Conservation (phyloP, 35 echinoderm and acorn worm species). For the Heliocidaris tuberculata region DNA sequence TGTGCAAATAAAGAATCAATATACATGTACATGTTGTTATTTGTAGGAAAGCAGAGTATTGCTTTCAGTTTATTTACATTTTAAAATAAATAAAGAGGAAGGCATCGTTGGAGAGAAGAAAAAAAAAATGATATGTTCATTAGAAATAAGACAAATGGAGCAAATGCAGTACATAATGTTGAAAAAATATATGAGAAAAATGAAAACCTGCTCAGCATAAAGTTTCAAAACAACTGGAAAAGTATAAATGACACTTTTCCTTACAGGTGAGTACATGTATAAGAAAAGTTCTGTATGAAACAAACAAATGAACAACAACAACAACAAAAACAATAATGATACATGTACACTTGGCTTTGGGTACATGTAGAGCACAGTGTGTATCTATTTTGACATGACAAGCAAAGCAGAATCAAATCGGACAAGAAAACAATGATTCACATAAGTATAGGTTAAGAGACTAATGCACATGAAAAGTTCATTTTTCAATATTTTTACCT, state of each 20-base stretch:
- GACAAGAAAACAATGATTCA: no score
- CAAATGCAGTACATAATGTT: no score
- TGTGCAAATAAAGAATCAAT: no score
- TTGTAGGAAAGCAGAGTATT: not conserved
- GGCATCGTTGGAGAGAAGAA: conserved; percentile 28
- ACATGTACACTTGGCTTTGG: no score
- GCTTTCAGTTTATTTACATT: conserved; percentile 40
- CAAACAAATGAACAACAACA: no score
- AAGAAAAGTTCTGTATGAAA: no score
- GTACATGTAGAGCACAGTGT: no score
- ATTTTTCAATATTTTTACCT: not conserved
- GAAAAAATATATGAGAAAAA: not conserved
- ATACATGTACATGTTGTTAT: not conserved
- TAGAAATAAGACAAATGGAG: not conserved
- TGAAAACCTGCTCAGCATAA: not conserved
- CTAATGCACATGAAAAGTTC: not conserved
- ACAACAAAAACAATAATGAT: no score
- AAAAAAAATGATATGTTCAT: not conserved
- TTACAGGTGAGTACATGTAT: not conserved
- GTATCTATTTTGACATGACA: not conserved
- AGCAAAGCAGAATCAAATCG: no score
- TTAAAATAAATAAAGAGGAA: conserved; percentile 19
- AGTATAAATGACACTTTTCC: not conserved
- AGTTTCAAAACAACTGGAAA: not conserved
- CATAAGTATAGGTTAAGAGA: no score